Base-by-base conservation (phyloP, 2,113 vertebrate species). In the Nannobrachium achirus region DNA sequence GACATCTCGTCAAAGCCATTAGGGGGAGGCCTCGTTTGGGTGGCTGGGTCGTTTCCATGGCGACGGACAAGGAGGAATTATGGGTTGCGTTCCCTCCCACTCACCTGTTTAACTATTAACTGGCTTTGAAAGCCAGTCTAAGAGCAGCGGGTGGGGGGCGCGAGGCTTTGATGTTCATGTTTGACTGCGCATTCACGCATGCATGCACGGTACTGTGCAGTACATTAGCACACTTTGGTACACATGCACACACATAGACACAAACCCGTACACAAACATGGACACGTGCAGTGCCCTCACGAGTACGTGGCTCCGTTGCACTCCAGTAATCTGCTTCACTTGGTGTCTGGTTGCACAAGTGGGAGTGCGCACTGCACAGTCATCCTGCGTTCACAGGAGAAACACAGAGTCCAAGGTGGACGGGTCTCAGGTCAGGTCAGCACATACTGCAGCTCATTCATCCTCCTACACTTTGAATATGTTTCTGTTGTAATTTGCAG, bases 61-160 rank as follows among this genome's bases (percentile, higher is more conserved):
- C 14, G 65, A 84, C 20, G 15, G 55, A 15, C 72, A 33, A 33
- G 64, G 64, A 74, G 6, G 76, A 87, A 73, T 84, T 72, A 80
- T 60, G 63, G 69, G 51, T 39, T 58, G 53, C 73, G 73, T 33
- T 33, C 40, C 53, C 85, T 78, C 83, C 80, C 18, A 13, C 78
- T 87, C 69, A 88, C 83, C 82, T 89, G 87, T 79, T 90, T 75
- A 82, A 86, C 73, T 71, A 89, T 89, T 87, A 90, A 81, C 79
- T 50, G 58, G 59, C 70, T 81, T 78, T 73, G 75, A 85, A 89
- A 78, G 72, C 55, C 16, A 70, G 45, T 51, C 19, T 14, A 57
- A 51, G 44, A 67, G 56, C 59, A 39, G 76, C 14, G 10, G 20
- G 57, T 68, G 76, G 58, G 66, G 58, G 66, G 66, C 15, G 18